These are phyloP conservation scores for Papilio machaon DNA, from an alignment of 1,140 invertebrate species.

Conservation along the genomic window DNA sequence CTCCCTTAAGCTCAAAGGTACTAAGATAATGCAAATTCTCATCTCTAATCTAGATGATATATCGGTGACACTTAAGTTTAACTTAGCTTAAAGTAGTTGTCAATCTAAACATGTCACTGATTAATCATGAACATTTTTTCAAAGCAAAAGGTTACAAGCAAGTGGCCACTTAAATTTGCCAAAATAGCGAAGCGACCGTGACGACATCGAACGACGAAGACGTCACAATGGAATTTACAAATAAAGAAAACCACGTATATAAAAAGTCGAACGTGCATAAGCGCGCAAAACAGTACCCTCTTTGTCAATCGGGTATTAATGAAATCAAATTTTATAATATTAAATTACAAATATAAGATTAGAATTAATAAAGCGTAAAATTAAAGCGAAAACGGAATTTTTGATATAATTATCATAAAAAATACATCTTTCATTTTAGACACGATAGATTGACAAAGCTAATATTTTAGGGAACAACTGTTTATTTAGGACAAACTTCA, in stretches of 20 bases:
- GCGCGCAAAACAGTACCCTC: too few relatives aligned
- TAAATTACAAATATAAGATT: neutral
- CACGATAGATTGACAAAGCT: slow-evolving; percentile 11
- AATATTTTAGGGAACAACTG: slow-evolving; percentile 5
- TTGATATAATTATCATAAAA: slow-evolving; percentile 3
- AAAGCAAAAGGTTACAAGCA: too few relatives aligned
- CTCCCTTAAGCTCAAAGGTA: neutral
- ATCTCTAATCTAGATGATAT: neutral
- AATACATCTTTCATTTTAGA: slow-evolving; percentile 15
- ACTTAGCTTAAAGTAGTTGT: neutral
- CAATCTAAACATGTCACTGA: neutral
- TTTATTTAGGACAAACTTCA: slow-evolving; percentile 20
- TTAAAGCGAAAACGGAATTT: neutral
- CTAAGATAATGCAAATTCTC: neutral
- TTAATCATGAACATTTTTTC: neutral
- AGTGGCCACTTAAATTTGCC: too few relatives aligned
- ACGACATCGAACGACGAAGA: too few relatives aligned
- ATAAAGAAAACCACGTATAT: too few relatives aligned
- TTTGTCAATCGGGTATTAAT: too few relatives aligned
- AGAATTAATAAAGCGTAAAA: neutral
- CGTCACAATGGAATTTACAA: too few relatives aligned
- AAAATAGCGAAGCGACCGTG: too few relatives aligned
- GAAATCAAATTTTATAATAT: neutral
- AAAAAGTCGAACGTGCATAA: too few relatives aligned
- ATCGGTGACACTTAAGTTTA: neutral